phyloP scores from a whole-genome alignment of 2,113 vertebrate species.

The Noturus placidus region DNA sequence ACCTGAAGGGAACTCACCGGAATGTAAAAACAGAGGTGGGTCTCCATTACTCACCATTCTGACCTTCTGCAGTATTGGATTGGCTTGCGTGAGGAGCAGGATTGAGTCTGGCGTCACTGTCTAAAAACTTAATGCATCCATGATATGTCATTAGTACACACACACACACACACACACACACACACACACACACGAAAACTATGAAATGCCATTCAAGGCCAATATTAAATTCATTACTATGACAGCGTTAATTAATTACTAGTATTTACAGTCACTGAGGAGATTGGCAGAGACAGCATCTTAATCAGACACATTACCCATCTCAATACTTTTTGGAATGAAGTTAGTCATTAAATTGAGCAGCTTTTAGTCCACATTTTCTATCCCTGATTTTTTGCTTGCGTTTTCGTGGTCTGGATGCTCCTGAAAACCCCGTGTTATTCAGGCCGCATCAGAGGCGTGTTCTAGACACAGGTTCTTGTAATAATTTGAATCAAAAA shows the following conservation, averaged over 20 bases:
- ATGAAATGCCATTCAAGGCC: neutral
- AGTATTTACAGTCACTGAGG: neutral
- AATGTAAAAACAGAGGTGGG: neutral
- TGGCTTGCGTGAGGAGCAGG: neutral
- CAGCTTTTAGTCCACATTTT: neutral
- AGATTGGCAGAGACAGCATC: neutral
- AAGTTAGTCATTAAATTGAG: conserved; percentile 8
- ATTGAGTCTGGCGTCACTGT: neutral
- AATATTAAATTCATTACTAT: neutral
- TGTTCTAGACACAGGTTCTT: neutral
- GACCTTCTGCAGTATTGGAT: neutral
- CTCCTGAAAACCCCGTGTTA: neutral
- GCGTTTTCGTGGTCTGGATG: neutral
- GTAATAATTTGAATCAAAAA: neutral
- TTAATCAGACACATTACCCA: neutral
- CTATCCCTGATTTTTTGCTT: neutral
- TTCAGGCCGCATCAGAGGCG: neutral
- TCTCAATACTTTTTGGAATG: neutral
- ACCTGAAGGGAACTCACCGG: too few species aligned
- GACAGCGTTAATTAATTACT: conserved; percentile 15
- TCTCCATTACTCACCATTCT: neutral
- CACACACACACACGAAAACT: neutral
- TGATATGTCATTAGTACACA: neutral
- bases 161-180: neutral
- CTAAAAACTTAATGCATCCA: neutral